These are phyloP conservation scores for Myodes glareolus DNA, from an alignment of 2,113 vertebrate genomes.

Conservation along the genomic window DNA sequence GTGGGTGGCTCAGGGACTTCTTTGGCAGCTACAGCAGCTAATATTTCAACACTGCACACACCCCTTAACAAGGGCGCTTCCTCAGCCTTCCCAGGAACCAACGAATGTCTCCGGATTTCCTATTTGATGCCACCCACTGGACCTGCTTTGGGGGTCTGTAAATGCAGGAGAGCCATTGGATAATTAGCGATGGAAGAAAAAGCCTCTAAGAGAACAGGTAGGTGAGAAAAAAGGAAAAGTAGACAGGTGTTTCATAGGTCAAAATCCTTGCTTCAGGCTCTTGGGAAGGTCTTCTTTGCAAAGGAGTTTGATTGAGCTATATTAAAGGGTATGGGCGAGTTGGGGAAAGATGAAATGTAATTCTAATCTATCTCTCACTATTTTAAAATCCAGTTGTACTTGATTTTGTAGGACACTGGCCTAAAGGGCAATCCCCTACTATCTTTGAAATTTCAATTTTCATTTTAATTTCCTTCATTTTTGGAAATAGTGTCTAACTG, in stretches of 20 bases:
- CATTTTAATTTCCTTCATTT: not conserved
- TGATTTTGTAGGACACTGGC: slow-evolving; percentile 31
- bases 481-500: not conserved
- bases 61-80: slow-evolving; percentile 67
- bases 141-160: slow-evolving; percentile 65
- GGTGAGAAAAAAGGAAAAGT: slow-evolving; percentile 64
- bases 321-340: slow-evolving; percentile 27
- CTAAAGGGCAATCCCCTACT: not conserved
- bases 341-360: slow-evolving; percentile 6
- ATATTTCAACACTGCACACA: slow-evolving; percentile 71
- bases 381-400: not conserved
- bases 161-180: slow-evolving; percentile 66
- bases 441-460: slow-evolving; percentile 44
- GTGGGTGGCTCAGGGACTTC: slow-evolving; percentile 67
- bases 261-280: slow-evolving; percentile 56
- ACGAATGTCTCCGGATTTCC: slow-evolving; percentile 37
- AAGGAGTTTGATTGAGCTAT: slow-evolving; percentile 18
- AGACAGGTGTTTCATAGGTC: slow-evolving; percentile 40
- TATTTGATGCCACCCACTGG: slow-evolving; percentile 64
- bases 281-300: slow-evolving; percentile 49
- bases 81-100: slow-evolving; percentile 68
- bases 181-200: slow-evolving; percentile 77
- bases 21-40: slow-evolving; percentile 74
- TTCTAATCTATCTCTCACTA: not conserved
- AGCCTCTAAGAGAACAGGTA: slow-evolving; percentile 75